Conservation (phyloP, 2,888 invertebrate species). For the Plebejus melissa region DNA sequence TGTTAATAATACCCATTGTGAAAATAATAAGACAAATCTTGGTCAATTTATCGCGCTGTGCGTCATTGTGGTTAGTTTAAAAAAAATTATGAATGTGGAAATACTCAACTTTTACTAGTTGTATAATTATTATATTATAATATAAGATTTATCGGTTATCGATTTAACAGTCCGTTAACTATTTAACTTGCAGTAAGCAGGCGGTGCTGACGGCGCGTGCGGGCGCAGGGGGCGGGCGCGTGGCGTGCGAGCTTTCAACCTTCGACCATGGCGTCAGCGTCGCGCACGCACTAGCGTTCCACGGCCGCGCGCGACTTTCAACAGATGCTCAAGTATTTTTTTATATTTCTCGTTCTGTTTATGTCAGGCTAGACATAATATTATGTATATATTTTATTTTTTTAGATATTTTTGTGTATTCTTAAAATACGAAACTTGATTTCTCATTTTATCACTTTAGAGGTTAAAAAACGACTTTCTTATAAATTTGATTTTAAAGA, state of each 20-base stretch:
- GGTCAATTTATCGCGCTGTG: too few species aligned
- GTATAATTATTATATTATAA: neutral
- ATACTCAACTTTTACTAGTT: too few species aligned
- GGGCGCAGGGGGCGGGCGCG: slow-evolving; percentile 43
- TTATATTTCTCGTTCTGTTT: neutral
- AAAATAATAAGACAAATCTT: too few species aligned
- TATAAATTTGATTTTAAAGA: too few species aligned
- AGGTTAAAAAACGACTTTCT: too few species aligned
- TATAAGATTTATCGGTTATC: neutral
- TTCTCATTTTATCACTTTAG: too few species aligned
- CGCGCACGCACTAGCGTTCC: slow-evolving; percentile 64
- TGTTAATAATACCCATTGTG: too few species aligned
- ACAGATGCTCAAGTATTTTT: slow-evolving; percentile 48
- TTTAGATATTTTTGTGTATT: too few species aligned
- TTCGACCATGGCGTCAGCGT: slow-evolving; percentile 61
- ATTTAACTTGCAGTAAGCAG: slow-evolving; percentile 55
- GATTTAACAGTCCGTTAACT: neutral
- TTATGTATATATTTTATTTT: too few species aligned
- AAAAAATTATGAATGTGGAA: too few species aligned
- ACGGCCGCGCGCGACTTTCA: slow-evolving; percentile 58
- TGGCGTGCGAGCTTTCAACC: slow-evolving; percentile 62
- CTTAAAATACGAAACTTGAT: too few species aligned
- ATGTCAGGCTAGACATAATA: neutral
- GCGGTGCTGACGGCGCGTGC: slow-evolving; percentile 58
- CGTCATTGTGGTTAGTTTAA: too few species aligned